Evolutionary conservation across 2,113 vertebrate genomes (phyloP).

Genomic region (Hippocampus barbouri): DNA sequence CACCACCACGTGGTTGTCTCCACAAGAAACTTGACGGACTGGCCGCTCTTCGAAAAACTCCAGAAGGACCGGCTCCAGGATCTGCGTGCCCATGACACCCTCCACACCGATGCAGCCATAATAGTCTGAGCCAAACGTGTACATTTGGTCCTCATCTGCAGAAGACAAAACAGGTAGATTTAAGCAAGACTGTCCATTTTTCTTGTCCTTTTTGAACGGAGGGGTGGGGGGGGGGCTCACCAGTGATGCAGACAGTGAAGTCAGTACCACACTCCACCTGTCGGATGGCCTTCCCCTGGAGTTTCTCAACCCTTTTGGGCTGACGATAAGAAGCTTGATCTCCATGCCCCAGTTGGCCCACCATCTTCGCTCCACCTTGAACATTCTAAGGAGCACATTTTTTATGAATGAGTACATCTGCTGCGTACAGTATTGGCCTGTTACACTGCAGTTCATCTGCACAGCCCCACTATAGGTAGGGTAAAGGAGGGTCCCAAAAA

Average conservation of each 20-base stretch:
- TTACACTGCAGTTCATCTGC: no score
- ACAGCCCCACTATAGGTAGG: no score
- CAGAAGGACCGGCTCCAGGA: constrained; percentile 86
- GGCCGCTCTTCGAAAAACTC: constrained; percentile 86
- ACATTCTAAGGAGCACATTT: constrained; percentile 77
- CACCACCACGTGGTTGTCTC: constrained; percentile 93
- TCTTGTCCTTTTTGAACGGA: not conserved
- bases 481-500: no score
- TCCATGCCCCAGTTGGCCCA: constrained; percentile 93
- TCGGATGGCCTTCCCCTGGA: constrained; percentile 89
- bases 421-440: not conserved
- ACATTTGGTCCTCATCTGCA: constrained; percentile 93
- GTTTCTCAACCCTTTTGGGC: constrained; percentile 88
- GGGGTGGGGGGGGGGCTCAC: constrained; percentile 58
- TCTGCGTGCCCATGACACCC: constrained; percentile 77
- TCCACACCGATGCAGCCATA: constrained; percentile 93
- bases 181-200: not conserved
- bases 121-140: constrained; percentile 96
- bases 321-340: constrained; percentile 95
- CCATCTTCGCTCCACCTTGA: constrained; percentile 93
- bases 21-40: constrained; percentile 90
- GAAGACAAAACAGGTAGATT: not conserved
- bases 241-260: constrained; percentile 92
- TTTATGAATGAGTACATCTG: not conserved
- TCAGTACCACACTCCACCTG: constrained; percentile 95